Conservation (phyloP, 1,140 invertebrate genomes). For the Idris sp. region DNA sequence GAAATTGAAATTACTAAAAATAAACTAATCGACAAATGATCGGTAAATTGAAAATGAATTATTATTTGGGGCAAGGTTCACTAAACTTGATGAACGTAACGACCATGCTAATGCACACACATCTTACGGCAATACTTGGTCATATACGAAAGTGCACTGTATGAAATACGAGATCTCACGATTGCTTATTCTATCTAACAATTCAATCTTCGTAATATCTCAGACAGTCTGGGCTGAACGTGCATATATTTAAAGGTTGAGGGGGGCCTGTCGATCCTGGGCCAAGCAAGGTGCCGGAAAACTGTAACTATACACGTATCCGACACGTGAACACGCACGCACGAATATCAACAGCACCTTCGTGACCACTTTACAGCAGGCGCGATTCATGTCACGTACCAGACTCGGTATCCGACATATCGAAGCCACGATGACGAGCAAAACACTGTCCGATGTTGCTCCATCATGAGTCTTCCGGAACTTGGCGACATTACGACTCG, state of each 20-base stretch:
- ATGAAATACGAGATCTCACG: conserved; percentile 32
- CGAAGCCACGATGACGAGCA: conserved; percentile 53
- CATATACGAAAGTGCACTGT: conserved; percentile 27
- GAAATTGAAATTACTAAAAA: no score
- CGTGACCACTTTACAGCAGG: conserved; percentile 51
- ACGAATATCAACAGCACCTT: conserved; percentile 53
- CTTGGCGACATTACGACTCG: conserved; percentile 71
- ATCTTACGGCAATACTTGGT: no score
- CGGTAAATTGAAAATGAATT: no score
- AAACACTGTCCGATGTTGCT: conserved; percentile 59
- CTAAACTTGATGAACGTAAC: no score
- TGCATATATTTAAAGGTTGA: conserved; percentile 16
- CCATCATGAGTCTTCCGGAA: conserved; percentile 58
- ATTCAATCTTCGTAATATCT: conserved; percentile 36
- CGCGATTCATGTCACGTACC: conserved; percentile 64
- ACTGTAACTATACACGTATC: conserved; percentile 53
- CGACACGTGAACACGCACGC: conserved; percentile 57
- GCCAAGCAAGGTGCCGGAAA: conserved; percentile 55
- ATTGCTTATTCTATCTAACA: conserved; percentile 42
- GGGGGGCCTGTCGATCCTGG: conserved; percentile 19
- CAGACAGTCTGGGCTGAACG: conserved; percentile 5
- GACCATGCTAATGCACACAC: no score
- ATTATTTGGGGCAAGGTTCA: no score
- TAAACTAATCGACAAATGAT: no score
- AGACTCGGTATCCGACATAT: conserved; percentile 74